phyloP scores from a whole-genome alignment of 2,113 vertebrate species.

The Festucalex cinctus region DNA sequence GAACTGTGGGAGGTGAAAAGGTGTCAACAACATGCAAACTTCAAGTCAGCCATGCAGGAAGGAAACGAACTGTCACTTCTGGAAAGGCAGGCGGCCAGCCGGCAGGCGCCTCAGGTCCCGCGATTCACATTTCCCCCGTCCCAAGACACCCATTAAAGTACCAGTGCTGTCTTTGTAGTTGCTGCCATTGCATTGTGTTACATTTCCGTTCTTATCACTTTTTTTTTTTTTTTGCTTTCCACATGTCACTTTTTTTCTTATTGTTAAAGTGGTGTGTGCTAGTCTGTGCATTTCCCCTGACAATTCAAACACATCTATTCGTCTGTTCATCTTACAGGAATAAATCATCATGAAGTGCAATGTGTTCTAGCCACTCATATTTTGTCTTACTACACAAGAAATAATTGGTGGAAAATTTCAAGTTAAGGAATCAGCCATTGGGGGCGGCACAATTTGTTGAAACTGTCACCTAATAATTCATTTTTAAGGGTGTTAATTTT shows the following conservation, averaged over 20 bases:
- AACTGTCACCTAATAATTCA: neutral
- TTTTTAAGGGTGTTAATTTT: neutral
- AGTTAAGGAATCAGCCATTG: neutral
- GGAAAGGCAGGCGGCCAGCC: slow-evolving; percentile 20
- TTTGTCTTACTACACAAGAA: neutral
- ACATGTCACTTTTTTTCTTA: neutral
- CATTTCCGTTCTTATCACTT: neutral
- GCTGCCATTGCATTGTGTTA: neutral
- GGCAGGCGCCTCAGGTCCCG: slow-evolving; percentile 47
- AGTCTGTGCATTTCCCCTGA: neutral
- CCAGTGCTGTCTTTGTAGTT: neutral
- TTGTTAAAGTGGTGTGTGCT: neutral
- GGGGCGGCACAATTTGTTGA: neutral
- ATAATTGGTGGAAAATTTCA: neutral
- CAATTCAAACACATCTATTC: neutral
- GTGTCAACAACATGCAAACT: slow-evolving; percentile 26
- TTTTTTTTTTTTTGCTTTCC: too few relatives aligned
- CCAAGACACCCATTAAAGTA: slow-evolving; percentile 9
- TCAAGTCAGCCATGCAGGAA: slow-evolving; percentile 42
- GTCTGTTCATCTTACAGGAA: neutral
- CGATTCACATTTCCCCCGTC: slow-evolving; percentile 31
- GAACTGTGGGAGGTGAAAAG: slow-evolving; percentile 9
- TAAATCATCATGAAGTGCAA: slow-evolving; percentile 1
- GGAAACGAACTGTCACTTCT: slow-evolving; percentile 47
- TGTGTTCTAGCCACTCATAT: neutral